Percentiles rank a stretch among this genome's conserved stretches.
phyloP scores from a whole-genome alignment of 1,140 invertebrate species.

The Formica exsecta region DNA sequence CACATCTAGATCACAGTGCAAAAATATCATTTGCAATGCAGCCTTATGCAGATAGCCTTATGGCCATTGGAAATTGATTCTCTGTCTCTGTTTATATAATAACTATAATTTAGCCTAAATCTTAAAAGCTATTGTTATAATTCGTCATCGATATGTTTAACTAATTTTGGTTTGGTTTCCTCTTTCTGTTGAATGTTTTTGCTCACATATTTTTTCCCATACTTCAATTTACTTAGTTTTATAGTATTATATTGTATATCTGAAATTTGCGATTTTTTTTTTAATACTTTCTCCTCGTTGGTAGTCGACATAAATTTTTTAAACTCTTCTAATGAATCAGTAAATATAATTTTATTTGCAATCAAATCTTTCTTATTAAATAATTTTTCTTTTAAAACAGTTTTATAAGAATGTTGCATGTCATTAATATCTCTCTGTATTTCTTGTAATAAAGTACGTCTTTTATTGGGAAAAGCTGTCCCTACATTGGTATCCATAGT shows the following conservation, averaged over 20 bases:
- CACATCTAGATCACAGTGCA: conserved; percentile 62
- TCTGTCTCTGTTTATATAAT: conserved; percentile 30
- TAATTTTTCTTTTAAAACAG: conserved; percentile 36
- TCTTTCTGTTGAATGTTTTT: conserved; percentile 44
- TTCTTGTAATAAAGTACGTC: conserved; percentile 17
- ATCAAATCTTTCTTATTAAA: conserved; percentile 26
- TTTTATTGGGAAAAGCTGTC: conserved; percentile 10
- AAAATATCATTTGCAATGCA: conserved; percentile 71
- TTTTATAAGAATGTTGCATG: conserved; percentile 21
- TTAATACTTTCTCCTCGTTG: conserved; percentile 49
- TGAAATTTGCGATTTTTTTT: conserved; percentile 53
- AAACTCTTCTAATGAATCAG: conserved; percentile 66
- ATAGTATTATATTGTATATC: conserved; percentile 13
- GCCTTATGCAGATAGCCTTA: conserved; percentile 31
- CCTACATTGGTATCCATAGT: background rate
- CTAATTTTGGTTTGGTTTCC: conserved; percentile 58
- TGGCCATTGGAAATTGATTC: conserved; percentile 39
- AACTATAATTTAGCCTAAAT: conserved; percentile 65
- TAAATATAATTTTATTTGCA: conserved; percentile 51
- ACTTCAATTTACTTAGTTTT: conserved; percentile 48
- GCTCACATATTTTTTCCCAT: conserved; percentile 54
- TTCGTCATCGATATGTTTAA: conserved; percentile 77
- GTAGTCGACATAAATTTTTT: conserved; percentile 59
- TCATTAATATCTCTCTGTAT: conserved; percentile 10
- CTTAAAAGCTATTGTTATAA: conserved; percentile 73